These are phyloP conservation scores for Porites lobata DNA, from an alignment of 92 coral and sea anemone genomes.

Conservation along the genomic window DNA sequence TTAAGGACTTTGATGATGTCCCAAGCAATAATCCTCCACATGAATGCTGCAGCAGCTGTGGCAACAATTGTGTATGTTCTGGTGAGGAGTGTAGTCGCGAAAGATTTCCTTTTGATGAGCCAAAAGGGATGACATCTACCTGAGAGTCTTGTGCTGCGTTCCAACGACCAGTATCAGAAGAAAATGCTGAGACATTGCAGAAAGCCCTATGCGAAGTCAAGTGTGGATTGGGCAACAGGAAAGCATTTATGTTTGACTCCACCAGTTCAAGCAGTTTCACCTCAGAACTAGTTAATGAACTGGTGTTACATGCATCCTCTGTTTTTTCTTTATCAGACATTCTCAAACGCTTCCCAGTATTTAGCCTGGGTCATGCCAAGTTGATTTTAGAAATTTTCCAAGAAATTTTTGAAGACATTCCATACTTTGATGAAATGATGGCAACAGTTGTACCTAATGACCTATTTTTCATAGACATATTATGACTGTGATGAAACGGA, in stretches of 20 bases:
- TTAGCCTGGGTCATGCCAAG: conserved; percentile 17
- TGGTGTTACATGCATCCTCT: conserved; percentile 11
- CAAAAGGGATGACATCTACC: not conserved
- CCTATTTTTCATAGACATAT: not conserved
- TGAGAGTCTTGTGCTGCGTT: not conserved
- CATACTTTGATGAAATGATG: conserved; percentile 38
- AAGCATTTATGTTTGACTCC: conserved; percentile 4
- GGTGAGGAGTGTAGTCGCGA: conserved; percentile 17
- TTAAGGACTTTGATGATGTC: conserved; percentile 12
- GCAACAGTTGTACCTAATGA: conserved; percentile 2
- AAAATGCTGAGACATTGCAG: conserved; percentile 5
- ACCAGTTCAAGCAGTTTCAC: conserved; percentile 35
- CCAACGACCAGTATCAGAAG: conserved; percentile 19
- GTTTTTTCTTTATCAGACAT: conserved; percentile 33
- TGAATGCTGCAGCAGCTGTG: conserved; percentile 46
- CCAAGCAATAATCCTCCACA: conserved; percentile 11
- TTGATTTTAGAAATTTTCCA: conserved; percentile 34
- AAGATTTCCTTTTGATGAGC: conserved; percentile 23
- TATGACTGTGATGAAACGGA: not conserved
- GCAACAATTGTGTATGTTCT: conserved; percentile 24
- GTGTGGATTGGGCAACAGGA: not conserved
- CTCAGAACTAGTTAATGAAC: conserved; percentile 24
- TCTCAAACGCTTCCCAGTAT: conserved; percentile 27
- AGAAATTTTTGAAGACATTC: conserved; percentile 52
- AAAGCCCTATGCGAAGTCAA: conserved; percentile 34